Base-by-base conservation (phyloP, 2,888 invertebrate genomes). In the Crossocerus cetratus region DNA sequence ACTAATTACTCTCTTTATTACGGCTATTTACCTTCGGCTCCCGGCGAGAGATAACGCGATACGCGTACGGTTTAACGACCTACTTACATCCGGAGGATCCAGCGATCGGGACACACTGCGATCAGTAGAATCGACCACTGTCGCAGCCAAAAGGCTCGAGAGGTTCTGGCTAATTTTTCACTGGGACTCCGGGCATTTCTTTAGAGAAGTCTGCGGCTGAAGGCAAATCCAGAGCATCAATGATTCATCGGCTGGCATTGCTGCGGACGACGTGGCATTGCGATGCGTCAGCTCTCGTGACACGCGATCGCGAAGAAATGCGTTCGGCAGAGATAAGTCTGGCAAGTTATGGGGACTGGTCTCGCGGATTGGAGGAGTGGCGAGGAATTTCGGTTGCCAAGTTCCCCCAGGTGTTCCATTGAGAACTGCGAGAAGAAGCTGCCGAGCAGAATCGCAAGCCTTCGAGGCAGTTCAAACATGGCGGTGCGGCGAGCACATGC, bases 401-500 rank as follows among this genome's bases (percentile, higher is more conserved):
- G 32, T 32, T 32, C 8, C 2, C 1, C 43, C 65, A 14, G 3
- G 20, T n/a, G n/a, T 66, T 74, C 49, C 44, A n/a, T 20, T 20
- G 63, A 62, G 71, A 77, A 78, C 77, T 74, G 74, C 73, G 65
- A 16, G 65, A 23, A 69, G 64, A 63, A 69, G 73, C 61, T 69
- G 65, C 74, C 75, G 84, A 11, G 32, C 8, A 32, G 32, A 32
- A 32, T 85, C 82, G 79, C 75, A 74, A 74, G 78, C 76, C 78
- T 68, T 74, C 49, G 3, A 16, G 75, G 80, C 83, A 89, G 89
- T 90, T 90, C 86, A 89, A 90, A 89, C 89, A 90, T 89, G 90
- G 90, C 89, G 89, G 88, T 88, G 86, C 81, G 81, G 49, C 14
- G 13, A 16, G 74, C 77, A 32, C 32, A 32, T 32, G 81, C 84